A percentile compares a stretch with the other conserved stretches of the same genome.
Conservation (phyloP, 1,140 invertebrate genomes). For the Aphidius ervi region DNA sequence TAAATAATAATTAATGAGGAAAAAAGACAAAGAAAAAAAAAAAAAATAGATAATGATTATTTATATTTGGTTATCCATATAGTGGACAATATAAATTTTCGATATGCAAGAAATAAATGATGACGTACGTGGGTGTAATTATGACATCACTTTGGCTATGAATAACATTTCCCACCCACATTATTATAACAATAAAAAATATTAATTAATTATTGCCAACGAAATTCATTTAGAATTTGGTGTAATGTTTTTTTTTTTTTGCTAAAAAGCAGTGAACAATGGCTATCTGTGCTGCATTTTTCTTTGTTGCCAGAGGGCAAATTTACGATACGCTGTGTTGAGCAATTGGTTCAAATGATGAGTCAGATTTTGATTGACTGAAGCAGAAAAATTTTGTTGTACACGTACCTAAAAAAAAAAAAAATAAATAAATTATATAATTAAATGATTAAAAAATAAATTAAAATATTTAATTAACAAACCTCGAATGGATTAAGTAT, state of each 20-base stretch:
- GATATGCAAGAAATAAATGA: neutral
- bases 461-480: constrained; percentile 22
- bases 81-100: too few species aligned
- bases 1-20: too few species aligned
- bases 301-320: constrained; percentile 77
- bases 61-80: too few species aligned
- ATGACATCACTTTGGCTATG: constrained; percentile 21
- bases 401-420: constrained; percentile 64
- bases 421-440: constrained; percentile 11
- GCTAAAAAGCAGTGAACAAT: constrained; percentile 22
- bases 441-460: constrained; percentile 2
- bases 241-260: constrained; percentile 34
- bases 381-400: constrained; percentile 69
- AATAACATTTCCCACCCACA: neutral
- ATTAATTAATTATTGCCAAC: constrained; percentile 30
- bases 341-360: constrained; percentile 82
- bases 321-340: constrained; percentile 77
- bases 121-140: neutral
- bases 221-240: too few species aligned
- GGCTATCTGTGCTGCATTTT: constrained; percentile 66
- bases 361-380: constrained; percentile 73
- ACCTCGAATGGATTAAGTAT: constrained; percentile 83
- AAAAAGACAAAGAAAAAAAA: too few species aligned
- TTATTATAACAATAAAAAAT: constrained; percentile 27
- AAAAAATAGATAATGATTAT: too few species aligned